Evolutionary conservation across 2,888 invertebrate genomes (phyloP), one percentile per base, ranked within the genome.

Genomic region (Xylota segnis): DNA sequence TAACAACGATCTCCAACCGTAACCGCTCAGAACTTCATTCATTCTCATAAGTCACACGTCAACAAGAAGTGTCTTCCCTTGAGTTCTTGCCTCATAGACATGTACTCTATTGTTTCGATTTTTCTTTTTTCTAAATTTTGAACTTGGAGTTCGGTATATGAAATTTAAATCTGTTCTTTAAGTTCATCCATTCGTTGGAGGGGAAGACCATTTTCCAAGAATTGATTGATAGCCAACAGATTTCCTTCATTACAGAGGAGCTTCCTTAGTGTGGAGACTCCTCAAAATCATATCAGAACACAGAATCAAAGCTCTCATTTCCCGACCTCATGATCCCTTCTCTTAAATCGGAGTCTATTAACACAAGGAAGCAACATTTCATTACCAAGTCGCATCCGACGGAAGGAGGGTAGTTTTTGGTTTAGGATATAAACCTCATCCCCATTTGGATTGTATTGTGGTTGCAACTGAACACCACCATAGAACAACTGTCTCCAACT

Each of bases 311-410:
- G n/a, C 58, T 81, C 52, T 81, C 71, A 76, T 84, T 84, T 84
- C 84, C 84, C 81, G 71, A 81, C 58, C 72, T 63, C 56, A 70
- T 77, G 61, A 83, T 68, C 32, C 81, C 45, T 45, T 50, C 59
- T 68, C 71, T 70, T 14, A 32, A 59, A 65, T 61, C 68, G 34
- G 27, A 77, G 76, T 86, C 76, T 82, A 82, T 86, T 86, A 86
- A 81, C 82, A 72, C 76, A 77, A 86, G 86, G 86, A 86, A 86
- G 86, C 72, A 82, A 86, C 86, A 86, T 86, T 86, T 86, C 86
- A 86, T 82, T 86, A 86, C 76, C 82, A 86, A 82, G 86, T 86
- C 86, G 72, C 72, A 77, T 86, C 86, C 86, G 82, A 77, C 86
- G 82, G 84, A 86, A 76, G 77, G 45, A 61, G 72, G 50, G 68